Percentiles rank a stretch among this genome's conserved stretches.
Conservation (phyloP, 2,113 vertebrate genomes). For the Phrynosoma platyrhinos region DNA sequence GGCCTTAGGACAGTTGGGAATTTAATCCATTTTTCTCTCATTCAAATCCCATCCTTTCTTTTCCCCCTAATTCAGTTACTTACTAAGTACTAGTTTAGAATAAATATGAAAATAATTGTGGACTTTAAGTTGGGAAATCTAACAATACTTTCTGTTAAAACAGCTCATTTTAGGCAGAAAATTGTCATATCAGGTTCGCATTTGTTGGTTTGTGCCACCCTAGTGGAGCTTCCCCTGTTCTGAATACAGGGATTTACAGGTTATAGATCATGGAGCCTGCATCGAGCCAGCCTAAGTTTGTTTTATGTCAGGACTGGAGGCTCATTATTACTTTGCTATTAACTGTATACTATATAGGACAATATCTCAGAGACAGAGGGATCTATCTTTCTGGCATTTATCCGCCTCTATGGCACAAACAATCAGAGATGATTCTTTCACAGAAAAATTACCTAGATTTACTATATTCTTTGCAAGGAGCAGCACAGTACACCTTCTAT, state of each 20-base stretch:
- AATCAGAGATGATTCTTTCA: conserved; percentile 80
- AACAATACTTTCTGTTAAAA: background rate
- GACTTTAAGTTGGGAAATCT: background rate
- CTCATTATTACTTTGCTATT: conserved; percentile 82
- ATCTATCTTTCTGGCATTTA: conserved; percentile 82
- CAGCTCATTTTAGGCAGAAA: background rate
- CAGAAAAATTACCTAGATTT: conserved; percentile 75
- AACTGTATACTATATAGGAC: conserved; percentile 79
- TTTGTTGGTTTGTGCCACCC: conserved; percentile 49
- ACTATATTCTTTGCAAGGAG: conserved; percentile 71
- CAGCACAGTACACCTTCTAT: conserved; percentile 64
- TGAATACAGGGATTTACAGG: conserved; percentile 61
- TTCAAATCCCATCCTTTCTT: background rate
- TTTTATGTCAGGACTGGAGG: conserved; percentile 81
- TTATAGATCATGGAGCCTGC: conserved; percentile 74
- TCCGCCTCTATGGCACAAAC: conserved; percentile 80
- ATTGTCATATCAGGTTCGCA: conserved; percentile 2
- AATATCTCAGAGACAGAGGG: conserved; percentile 78
- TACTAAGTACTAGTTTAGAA: background rate
- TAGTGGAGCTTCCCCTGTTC: conserved; percentile 35
- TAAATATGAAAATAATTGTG: background rate
- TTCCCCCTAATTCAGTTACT: background rate
- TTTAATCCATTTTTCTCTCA: background rate
- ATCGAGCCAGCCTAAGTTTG: conserved; percentile 77
- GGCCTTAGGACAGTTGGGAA: background rate